These are phyloP conservation scores for Holothuria glaberrima DNA, from an alignment of 35 echinoderm and acorn worm genomes.

Conservation along the genomic window DNA sequence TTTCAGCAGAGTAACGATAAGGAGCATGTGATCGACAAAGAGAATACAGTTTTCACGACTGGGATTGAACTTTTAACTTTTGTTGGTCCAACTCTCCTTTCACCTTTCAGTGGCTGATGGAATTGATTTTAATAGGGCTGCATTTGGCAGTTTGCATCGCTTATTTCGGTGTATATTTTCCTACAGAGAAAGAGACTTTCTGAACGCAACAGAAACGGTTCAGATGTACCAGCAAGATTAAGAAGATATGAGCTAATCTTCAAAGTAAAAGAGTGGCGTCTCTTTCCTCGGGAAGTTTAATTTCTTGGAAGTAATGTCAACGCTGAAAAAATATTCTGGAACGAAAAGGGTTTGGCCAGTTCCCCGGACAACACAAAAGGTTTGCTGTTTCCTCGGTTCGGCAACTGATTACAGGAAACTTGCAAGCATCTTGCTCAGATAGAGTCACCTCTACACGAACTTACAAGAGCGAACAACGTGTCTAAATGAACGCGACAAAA, in stretches of 20 bases:
- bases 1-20: no score
- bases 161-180: slow-evolving; percentile 54
- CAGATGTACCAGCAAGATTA: slow-evolving; percentile 43
- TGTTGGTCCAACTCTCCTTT: neutral
- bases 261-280: slow-evolving; percentile 26
- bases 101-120: slow-evolving; percentile 66
- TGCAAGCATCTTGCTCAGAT: no score
- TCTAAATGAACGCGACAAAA: no score
- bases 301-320: no score
- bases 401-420: no score
- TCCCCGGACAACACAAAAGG: neutral
- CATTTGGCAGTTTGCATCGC: slow-evolving; percentile 39
- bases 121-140: slow-evolving; percentile 38
- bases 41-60: slow-evolving; percentile 70
- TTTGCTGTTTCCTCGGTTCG: slow-evolving; percentile 5
- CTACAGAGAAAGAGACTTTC: slow-evolving; percentile 38
- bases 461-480: no score
- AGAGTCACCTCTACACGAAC: no score
- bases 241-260: slow-evolving; percentile 48
- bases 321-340: no score
- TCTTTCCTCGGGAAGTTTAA: slow-evolving; percentile 1
- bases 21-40: slow-evolving; percentile 3
- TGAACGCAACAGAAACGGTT: slow-evolving; percentile 17
- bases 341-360: neutral
- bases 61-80: no score